Base-by-base conservation (phyloP, 2,888 invertebrate genomes). In the Erannis defoliaria region DNA sequence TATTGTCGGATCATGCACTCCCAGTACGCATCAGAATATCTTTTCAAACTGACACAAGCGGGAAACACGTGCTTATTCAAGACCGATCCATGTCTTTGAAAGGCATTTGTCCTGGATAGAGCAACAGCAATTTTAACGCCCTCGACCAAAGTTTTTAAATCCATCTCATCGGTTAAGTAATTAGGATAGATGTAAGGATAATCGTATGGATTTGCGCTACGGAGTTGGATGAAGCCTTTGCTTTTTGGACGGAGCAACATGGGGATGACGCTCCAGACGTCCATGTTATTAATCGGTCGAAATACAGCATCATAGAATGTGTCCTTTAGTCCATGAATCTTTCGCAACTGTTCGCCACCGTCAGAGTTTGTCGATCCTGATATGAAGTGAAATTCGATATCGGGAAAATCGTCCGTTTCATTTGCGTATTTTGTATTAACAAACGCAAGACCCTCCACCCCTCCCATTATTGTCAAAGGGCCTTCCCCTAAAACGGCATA, bases 111-210 rank as follows among this genome's bases (percentile, higher is more conserved):
- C 71, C 95, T 94, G 6, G 97, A 97, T n/a, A 98, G 83, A 0
- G 96, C 96, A 0, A 98, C 94, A 0, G 95, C 96, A 18, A 98
- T 96, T 86, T 98, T 98, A 0, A 96, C 97, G 0, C 98, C 98
- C 87, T 98, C 98, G 0, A 98, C 93, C 38, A 98, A 85, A 0
- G 96, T 96, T 65, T 96, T 96, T 66, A 97, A 93, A 73, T 99
- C 99, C 65, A 95, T 92, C 18, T 96, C 88, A 56, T 97, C 96
- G 16, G 95, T 86, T 76, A 99, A 95, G 81, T 99, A 99, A 81
- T 99, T 99, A 0, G 99, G 98, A 75, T 98, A 96, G 56, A 99
- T 98, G 62, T 96, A 94, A 0, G 99, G 99, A 74, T 97, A 96
- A 60, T 97, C 97, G 71, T 96, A 96, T 0, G 99, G 98, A 84